These are phyloP conservation scores for Tachina lurida DNA, from an alignment of 2,888 invertebrate species.

Conservation along the genomic window DNA sequence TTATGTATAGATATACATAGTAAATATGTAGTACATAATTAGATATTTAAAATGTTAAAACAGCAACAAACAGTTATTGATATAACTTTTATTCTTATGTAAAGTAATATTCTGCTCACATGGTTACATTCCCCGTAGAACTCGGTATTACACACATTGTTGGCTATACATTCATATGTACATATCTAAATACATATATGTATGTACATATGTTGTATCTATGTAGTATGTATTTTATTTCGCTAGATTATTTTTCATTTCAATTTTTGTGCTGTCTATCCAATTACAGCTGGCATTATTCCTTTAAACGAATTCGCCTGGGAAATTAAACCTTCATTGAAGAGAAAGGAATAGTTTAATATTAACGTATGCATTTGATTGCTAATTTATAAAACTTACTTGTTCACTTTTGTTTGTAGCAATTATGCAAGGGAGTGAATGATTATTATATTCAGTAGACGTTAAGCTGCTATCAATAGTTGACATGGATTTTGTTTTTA, in stretches of 20 bases:
- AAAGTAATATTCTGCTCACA: too few species aligned
- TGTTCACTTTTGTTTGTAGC: conserved; percentile 4
- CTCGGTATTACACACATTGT: too few species aligned
- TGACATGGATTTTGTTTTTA: conserved; percentile 9
- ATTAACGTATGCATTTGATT: conserved; percentile 32
- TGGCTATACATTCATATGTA: too few species aligned
- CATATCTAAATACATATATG: too few species aligned
- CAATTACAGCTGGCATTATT: conserved; percentile 16
- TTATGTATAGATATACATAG: too few species aligned
- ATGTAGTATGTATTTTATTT: conserved; percentile 5
- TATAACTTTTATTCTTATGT: too few species aligned
- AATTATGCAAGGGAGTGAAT: conserved; percentile 17
- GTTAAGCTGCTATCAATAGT: background rate
- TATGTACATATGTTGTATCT: background rate
- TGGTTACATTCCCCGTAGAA: too few species aligned
- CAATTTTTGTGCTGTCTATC: conserved; percentile 8
- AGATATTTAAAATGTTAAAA: too few species aligned
- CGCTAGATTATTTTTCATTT: conserved; percentile 11
- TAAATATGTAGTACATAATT: too few species aligned
- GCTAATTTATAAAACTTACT: conserved; percentile 52
- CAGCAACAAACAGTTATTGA: too few species aligned
- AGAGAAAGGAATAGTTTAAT: conserved; percentile 1
- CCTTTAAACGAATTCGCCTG: conserved; percentile 11
- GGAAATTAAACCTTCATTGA: conserved; percentile 20
- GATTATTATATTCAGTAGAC: background rate